phyloP scores from a whole-genome alignment of 2,888 invertebrate genomes.

The Hydroisotoma schaefferi region DNA sequence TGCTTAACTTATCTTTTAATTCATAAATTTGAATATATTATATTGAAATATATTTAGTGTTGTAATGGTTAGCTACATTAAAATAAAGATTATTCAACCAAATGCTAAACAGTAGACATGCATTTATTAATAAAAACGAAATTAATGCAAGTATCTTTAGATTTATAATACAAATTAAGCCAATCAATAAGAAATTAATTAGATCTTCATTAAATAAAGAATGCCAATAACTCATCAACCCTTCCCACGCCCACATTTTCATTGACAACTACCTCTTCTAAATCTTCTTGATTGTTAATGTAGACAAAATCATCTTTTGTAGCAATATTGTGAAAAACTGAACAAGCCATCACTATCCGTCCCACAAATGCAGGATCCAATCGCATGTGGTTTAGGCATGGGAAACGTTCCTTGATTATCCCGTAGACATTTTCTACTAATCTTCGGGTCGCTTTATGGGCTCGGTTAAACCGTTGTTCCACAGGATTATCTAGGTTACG shows the following conservation, averaged over 20 bases:
- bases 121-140: not conserved
- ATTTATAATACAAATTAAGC: not conserved
- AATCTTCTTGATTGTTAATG: not conserved
- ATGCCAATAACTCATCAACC: not conserved
- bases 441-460: conserved; percentile 13
- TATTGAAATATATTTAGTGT: not conserved
- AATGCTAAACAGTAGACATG: not conserved
- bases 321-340: conserved; percentile 13
- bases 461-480: conserved; percentile 13
- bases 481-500: conserved; percentile 3
- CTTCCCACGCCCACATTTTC: not conserved
- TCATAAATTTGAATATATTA: not conserved
- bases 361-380: conserved; percentile 5
- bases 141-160: not conserved
- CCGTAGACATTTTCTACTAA: conserved; percentile 15
- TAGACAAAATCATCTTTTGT: conserved; percentile 6
- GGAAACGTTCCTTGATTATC: conserved; percentile 17
- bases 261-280: not conserved
- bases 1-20: not conserved
- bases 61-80: not conserved
- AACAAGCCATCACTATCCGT: conserved; percentile 7
- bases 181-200: not conserved
- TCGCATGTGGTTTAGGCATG: conserved; percentile 9
- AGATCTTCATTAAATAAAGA: not conserved
- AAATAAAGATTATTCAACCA: not conserved